Evolutionary conservation across 2,888 invertebrate species (phyloP).

Genomic region (Standfussiana lucernea): DNA sequence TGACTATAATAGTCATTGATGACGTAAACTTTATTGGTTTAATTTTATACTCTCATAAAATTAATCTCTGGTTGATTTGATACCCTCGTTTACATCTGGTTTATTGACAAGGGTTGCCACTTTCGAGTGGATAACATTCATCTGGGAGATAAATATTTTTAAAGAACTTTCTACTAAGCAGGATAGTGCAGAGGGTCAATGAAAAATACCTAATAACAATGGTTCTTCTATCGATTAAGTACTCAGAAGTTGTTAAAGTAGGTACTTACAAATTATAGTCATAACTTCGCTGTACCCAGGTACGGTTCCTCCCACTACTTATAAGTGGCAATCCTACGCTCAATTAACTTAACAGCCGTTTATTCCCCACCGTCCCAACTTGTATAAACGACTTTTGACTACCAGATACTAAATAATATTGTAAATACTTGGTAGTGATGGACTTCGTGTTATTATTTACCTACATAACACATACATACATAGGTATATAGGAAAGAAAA

Average conservation of each 20-base stretch:
- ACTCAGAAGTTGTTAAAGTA: slow-evolving; percentile 1
- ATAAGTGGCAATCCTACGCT: slow-evolving; percentile 42
- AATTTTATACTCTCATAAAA: slow-evolving; percentile 42
- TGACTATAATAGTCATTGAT: slow-evolving; percentile 36
- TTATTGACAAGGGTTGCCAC: slow-evolving; percentile 38
- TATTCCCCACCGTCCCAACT: slow-evolving; percentile 28
- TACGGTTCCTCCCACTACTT: not conserved
- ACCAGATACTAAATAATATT: slow-evolving; percentile 20
- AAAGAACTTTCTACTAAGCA: not conserved
- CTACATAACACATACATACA: no score
- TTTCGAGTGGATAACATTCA: not conserved
- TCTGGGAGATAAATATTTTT: not conserved
- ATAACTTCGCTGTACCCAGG: not conserved
- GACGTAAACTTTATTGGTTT: slow-evolving; percentile 39
- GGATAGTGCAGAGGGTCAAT: not conserved
- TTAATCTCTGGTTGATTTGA: slow-evolving; percentile 46
- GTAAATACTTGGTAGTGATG: slow-evolving; percentile 40
- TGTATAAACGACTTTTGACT: slow-evolving; percentile 28
- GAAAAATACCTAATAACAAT: not conserved
- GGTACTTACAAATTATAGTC: not conserved
- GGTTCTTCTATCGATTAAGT: not conserved
- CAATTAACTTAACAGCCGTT: slow-evolving; percentile 48
- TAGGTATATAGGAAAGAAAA: not conserved
- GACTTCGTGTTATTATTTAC: not conserved
- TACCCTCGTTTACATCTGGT: slow-evolving; percentile 39